These are phyloP conservation scores for Cassiopea xamachana DNA, from an alignment of 30 jellyfish, hydroid and myxozoan genomes.

Conservation along the genomic window DNA sequence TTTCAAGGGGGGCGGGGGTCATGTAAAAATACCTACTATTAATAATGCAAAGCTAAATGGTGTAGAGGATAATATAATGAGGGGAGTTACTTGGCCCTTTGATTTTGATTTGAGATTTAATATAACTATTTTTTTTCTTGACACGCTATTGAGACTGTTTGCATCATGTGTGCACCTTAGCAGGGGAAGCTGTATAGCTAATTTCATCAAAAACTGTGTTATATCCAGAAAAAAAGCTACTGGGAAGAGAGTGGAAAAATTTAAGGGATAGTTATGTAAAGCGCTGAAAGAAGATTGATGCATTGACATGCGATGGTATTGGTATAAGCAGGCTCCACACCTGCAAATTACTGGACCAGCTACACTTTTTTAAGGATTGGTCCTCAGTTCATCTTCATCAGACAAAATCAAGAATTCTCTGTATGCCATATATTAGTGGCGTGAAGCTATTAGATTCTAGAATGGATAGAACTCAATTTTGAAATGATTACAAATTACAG, in stretches of 20 bases:
- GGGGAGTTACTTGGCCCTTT: not conserved
- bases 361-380: not conserved
- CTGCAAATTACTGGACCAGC: not conserved
- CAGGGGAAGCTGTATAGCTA: not conserved
- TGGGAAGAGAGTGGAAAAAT: not conserved
- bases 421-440: no score
- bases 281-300: not conserved
- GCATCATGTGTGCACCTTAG: not conserved
- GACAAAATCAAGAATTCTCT: no score
- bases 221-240: not conserved
- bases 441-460: no score
- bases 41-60: not conserved
- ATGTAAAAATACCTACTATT: not conserved
- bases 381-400: not conserved
- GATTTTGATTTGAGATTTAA: not conserved
- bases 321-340: not conserved
- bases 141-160: not conserved
- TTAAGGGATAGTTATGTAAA: not conserved
- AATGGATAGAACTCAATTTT: no score
- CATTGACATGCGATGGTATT: not conserved
- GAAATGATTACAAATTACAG: no score
- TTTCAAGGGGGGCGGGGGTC: not conserved
- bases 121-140: not conserved
- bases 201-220: not conserved
- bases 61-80: no score